Evolutionary conservation across 2,888 invertebrate species (phyloP).

Genomic region (Meloe dianella): DNA sequence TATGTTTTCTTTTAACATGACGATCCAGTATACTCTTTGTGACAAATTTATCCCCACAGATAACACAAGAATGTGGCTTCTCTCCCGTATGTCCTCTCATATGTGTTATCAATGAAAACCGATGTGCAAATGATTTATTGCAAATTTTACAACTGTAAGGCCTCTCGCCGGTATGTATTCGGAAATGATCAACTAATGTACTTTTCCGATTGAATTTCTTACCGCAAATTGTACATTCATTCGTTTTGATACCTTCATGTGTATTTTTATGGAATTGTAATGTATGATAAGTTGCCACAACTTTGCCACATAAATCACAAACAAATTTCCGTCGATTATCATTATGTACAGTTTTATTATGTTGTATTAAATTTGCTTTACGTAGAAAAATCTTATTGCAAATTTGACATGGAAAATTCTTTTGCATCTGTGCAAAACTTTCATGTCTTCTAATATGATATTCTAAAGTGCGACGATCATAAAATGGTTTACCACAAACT

Average conservation of each 20-base stretch:
- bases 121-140: conserved; percentile 42
- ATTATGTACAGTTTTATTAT: conserved; percentile 41
- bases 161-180: conserved; percentile 49
- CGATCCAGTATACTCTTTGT: conserved; percentile 60
- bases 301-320: conserved; percentile 21
- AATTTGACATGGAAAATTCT: background rate
- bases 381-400: conserved; percentile 1
- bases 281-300: conserved; percentile 14
- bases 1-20: background rate
- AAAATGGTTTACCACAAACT: conserved; percentile 1
- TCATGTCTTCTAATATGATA: background rate
- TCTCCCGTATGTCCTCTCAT: conserved; percentile 64
- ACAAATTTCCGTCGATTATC: conserved; percentile 12
- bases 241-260: conserved; percentile 16
- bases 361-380: conserved; percentile 23
- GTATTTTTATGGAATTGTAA: conserved; percentile 18
- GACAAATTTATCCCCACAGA: conserved; percentile 41
- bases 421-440: background rate
- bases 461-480: background rate
- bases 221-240: conserved; percentile 10
- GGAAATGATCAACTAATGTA: conserved; percentile 26
- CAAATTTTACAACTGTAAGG: conserved; percentile 48
- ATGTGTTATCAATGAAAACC: conserved; percentile 49
- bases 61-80: conserved; percentile 44
- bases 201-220: conserved; percentile 1